Evolutionary conservation across 37 sponge, comb jelly and placozoan genomes (phyloP), one percentile per base, ranked within the genome.

Genomic region (Hormiphora californensis): DNA sequence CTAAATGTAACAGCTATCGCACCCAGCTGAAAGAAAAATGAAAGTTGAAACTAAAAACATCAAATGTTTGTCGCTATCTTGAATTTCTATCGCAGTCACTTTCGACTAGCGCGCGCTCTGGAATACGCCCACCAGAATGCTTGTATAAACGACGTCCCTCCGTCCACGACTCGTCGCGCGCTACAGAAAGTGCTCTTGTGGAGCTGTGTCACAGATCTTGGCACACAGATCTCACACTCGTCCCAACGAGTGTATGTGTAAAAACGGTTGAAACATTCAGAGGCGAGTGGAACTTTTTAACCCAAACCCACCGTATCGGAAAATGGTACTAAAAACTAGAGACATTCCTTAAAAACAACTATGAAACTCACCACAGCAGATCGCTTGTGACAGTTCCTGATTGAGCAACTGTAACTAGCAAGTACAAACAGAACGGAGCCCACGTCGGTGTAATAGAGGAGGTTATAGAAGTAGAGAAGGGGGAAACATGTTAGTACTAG

Each of bases 361-460:
- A n/a, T n/a, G n/a, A n/a, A n/a, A 88, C 92, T 85, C 38, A 95
- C 91, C 28, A 91, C 5, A 35, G 93, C 92, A 69, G 92, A 62
- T n/a, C 51, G 8, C 36, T 88, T 5, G 55, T 91, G 90, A 22
- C 37, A 87, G 28, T 73, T n/a, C 17, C 32, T 46, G 34, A 86
- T 30, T 39, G 92, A 40, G 36, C 88, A 78, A 54, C 55, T 55
- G 85, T 95, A 95, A 21, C 89, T 89, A 12, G 88, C 40, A 38
- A 96, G 69, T 25, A 93, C 91, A 39, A 92, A 89, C 34, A 93
- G 61, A 32, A 91, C 90, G 51, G 94, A 89, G 28, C 93, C 94
- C 44, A 88, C 62, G 81, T 96, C 97, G 22, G 97, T 96, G 88
- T 96, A 96, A 87, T 96, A 96, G 53, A 96, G 89, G 55, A 94